Conservation (phyloP, 2,888 invertebrate genomes). For the Drosophila formosana region DNA sequence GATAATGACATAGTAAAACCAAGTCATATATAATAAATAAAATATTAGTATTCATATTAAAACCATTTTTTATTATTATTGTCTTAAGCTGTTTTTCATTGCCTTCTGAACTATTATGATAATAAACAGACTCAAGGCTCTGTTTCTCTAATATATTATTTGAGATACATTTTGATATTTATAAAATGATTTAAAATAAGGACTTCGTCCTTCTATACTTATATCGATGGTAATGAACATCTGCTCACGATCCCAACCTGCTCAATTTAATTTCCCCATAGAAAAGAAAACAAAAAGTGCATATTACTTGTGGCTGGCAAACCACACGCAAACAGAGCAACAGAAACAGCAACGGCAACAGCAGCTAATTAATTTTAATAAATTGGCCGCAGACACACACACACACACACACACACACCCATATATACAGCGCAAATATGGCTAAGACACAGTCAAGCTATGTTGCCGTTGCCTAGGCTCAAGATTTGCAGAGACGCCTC, state of each 20-base stretch:
- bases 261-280: conserved; percentile 4
- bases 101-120: too few relatives aligned
- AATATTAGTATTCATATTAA: too few relatives aligned
- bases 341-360: conserved; percentile 56
- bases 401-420: conserved; percentile 22
- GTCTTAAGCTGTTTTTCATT: too few relatives aligned
- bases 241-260: conserved; percentile 16
- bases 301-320: conserved; percentile 57
- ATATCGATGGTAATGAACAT: conserved; percentile 19
- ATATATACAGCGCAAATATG: not conserved
- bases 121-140: too few relatives aligned
- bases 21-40: too few relatives aligned
- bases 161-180: too few relatives aligned
- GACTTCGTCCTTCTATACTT: not conserved
- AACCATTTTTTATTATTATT: too few relatives aligned
- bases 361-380: conserved; percentile 81
- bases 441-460: conserved; percentile 7
- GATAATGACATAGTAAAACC: too few relatives aligned
- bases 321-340: conserved; percentile 66
- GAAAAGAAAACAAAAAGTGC: conserved; percentile 39
- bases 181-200: not conserved
- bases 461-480: conserved; percentile 41
- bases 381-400: conserved; percentile 70
- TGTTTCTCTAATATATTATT: too few relatives aligned
- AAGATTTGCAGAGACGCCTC: conserved; percentile 39